Conservation (phyloP, 2,888 invertebrate genomes). For the Podotricha telesiphe region DNA sequence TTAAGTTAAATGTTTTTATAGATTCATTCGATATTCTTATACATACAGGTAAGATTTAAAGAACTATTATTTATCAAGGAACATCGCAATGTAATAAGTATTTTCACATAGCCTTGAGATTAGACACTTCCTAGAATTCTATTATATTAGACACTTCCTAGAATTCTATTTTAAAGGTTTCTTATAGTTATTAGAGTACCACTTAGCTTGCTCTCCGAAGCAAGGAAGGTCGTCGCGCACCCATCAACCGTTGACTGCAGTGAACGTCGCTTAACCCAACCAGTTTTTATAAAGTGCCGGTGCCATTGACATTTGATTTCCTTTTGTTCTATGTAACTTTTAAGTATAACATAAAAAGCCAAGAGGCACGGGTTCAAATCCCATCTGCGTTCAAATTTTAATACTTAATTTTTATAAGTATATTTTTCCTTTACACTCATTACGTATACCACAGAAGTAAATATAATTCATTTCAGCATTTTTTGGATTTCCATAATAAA, state of each 20-base stretch:
- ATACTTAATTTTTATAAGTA: no score
- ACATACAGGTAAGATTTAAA: no score
- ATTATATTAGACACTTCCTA: constrained; percentile 1
- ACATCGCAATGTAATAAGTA: background rate
- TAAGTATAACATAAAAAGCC: background rate
- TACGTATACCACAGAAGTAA: no score
- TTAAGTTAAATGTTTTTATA: no score
- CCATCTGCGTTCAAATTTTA: no score
- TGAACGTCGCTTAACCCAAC: constrained; percentile 12
- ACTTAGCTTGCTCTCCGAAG: constrained; percentile 14
- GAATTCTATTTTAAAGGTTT: constrained; percentile 7
- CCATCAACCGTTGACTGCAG: constrained; percentile 1
- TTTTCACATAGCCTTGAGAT: constrained; percentile 6
- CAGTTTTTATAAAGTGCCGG: constrained; percentile 12
- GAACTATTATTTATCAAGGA: background rate
- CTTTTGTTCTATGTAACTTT: background rate
- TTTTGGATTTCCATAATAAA: no score
- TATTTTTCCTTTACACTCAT: no score
- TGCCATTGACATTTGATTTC: constrained; percentile 21
- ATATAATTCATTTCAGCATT: no score
- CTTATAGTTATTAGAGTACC: constrained; percentile 9
- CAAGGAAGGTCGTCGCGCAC: constrained; percentile 20
- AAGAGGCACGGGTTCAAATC: no score
- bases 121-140: background rate
- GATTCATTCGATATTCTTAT: no score